Evolutionary conservation across 2,888 invertebrate species (phyloP).

Genomic region (Nymphalis c-album): DNA sequence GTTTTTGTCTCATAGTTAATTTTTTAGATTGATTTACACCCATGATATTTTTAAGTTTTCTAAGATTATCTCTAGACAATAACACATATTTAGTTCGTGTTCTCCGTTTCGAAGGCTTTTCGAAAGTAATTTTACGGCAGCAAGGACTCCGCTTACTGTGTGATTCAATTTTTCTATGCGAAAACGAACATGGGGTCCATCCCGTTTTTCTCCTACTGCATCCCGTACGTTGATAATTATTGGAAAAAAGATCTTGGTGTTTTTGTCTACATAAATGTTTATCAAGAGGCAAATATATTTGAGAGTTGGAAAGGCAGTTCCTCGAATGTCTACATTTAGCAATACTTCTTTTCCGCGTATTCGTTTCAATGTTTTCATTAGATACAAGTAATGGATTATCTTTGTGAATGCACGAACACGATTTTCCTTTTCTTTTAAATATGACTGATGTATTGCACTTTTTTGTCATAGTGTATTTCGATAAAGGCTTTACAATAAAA

Average conservation of each 20-base stretch:
- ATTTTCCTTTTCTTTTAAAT: not conserved
- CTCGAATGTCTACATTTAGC: not conserved
- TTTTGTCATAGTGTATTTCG: not conserved
- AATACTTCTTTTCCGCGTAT: not conserved
- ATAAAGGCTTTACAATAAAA: not conserved
- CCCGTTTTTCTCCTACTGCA: not conserved
- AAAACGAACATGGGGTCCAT: not conserved
- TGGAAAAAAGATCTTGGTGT: not conserved
- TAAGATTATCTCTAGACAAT: not conserved
- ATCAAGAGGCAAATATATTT: not conserved
- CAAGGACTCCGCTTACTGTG: not conserved
- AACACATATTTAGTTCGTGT: constrained; percentile 1
- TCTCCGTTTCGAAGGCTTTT: not conserved
- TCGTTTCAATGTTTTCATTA: not conserved
- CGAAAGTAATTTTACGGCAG: not conserved
- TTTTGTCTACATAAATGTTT: not conserved
- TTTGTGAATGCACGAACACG: not conserved
- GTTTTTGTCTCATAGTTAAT: constrained; percentile 11
- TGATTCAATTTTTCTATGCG: not conserved
- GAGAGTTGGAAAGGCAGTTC: not conserved
- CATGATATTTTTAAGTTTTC: not conserved
- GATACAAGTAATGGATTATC: not conserved
- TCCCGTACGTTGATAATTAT: not conserved
- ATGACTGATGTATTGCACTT: not conserved
- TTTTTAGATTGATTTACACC: constrained; percentile 1